Percentiles rank a stretch among this genome's conserved stretches.
Evolutionary conservation across 2,888 invertebrate genomes (phyloP).

Genomic region (Pristionchus mayeri): DNA sequence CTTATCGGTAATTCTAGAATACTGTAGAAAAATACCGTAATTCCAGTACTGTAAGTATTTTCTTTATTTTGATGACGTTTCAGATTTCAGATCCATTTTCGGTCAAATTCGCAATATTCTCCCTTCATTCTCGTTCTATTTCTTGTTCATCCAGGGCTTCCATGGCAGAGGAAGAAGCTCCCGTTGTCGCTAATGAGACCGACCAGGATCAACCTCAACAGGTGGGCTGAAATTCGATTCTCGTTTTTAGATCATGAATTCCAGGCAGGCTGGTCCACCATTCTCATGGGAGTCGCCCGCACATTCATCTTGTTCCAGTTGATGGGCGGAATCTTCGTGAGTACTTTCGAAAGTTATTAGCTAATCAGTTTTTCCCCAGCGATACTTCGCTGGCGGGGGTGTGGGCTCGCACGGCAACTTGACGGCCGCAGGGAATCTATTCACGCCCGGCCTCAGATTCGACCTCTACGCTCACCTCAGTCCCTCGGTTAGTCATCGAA

Average conservation of each 20-base stretch:
- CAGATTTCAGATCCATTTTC: neutral
- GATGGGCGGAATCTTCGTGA: neutral
- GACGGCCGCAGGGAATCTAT: slow-evolving; percentile 75
- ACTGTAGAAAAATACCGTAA: neutral
- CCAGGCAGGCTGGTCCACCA: neutral
- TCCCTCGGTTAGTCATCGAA: slow-evolving; percentile 66
- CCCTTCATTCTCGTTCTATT: too few species aligned
- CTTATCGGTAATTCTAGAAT: neutral
- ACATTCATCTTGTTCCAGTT: neutral
- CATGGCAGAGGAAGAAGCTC: slow-evolving; percentile 30
- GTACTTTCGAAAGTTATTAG: neutral
- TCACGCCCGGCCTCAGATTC: slow-evolving; percentile 76
- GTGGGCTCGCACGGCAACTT: neutral
- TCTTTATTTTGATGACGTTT: too few species aligned
- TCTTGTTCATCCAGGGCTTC: neutral
- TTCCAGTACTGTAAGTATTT: neutral
- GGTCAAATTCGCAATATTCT: too few species aligned
- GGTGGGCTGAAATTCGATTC: neutral
- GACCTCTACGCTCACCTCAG: slow-evolving; percentile 79
- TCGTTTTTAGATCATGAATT: neutral
- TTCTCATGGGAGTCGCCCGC: neutral
- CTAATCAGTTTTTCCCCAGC: neutral
- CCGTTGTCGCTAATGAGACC: too few species aligned
- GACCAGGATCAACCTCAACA: slow-evolving; percentile 14
- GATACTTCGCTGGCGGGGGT: neutral